These are phyloP conservation scores for Euphydryas editha DNA, from an alignment of 2,888 invertebrate genomes.

Conservation along the genomic window DNA sequence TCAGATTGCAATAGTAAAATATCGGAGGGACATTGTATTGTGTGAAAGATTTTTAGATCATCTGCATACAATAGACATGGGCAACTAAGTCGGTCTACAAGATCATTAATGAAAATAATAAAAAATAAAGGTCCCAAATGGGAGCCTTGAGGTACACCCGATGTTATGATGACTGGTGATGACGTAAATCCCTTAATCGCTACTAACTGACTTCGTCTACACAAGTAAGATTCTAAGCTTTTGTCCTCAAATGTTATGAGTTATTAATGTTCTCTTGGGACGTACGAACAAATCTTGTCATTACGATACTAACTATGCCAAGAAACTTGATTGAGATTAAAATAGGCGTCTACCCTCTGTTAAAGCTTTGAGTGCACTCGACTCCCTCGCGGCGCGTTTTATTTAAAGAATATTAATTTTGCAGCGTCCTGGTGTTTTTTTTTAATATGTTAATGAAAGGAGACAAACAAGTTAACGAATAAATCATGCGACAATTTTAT, in stretches of 20 bases:
- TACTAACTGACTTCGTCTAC: too few relatives aligned
- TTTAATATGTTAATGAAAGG: not conserved
- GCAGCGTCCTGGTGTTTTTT: not conserved
- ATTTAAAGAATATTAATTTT: conserved; percentile 15
- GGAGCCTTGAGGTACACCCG: too few relatives aligned
- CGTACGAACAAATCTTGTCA: not conserved
- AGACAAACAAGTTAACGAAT: not conserved
- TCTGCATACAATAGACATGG: too few relatives aligned
- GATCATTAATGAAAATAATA: too few relatives aligned
- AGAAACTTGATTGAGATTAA: conserved; percentile 16
- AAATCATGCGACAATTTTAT: not conserved
- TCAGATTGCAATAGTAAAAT: too few relatives aligned
- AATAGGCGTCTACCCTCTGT: conserved; percentile 17
- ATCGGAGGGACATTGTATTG: too few relatives aligned
- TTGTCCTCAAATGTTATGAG: not conserved
- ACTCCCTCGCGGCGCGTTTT: conserved; percentile 10
- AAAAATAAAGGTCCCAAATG: too few relatives aligned
- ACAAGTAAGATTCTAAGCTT: too few relatives aligned
- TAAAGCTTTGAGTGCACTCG: conserved; percentile 15
- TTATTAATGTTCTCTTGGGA: conserved; percentile 1
- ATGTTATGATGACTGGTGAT: too few relatives aligned
- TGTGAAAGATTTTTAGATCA: too few relatives aligned
- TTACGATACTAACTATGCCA: conserved; percentile 6
- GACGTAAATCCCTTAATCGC: too few relatives aligned
- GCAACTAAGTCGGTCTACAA: too few relatives aligned